A percentile compares a stretch with the other conserved stretches of the same genome.
Evolutionary conservation across 2,888 invertebrate species (phyloP).

Genomic region (Drosophila niveifrons): DNA sequence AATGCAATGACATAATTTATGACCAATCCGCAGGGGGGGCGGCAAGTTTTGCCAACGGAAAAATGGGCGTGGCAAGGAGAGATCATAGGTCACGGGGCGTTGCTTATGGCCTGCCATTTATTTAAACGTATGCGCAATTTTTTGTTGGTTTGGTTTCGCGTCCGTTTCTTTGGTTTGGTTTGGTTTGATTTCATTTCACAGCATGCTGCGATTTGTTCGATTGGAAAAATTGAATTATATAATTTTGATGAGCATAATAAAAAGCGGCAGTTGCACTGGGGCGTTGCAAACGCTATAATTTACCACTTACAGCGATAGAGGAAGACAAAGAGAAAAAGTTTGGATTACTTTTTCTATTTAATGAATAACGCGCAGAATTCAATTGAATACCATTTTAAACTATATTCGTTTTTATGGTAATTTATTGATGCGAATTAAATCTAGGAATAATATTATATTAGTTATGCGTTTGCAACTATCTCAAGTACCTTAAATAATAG

Average conservation of each 20-base stretch:
- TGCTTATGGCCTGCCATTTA: slow-evolving; percentile 66
- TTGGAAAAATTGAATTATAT: slow-evolving; percentile 80
- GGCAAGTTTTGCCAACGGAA: neutral
- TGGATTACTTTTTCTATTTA: neutral
- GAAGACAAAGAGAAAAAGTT: neutral
- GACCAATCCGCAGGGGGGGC: slow-evolving; percentile 24
- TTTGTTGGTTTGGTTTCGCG: slow-evolving; percentile 2
- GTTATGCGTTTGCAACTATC: too few species aligned
- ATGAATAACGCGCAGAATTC: neutral
- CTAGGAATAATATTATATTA: too few species aligned
- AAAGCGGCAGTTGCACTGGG: slow-evolving; percentile 65
- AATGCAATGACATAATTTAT: slow-evolving; percentile 77
- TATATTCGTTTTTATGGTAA: too few species aligned
- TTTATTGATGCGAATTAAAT: too few species aligned
- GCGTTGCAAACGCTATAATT: slow-evolving; percentile 42
- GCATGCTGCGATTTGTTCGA: slow-evolving; percentile 65
- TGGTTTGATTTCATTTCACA: slow-evolving; percentile 24
- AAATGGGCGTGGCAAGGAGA: slow-evolving; percentile 9
- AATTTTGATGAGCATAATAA: slow-evolving; percentile 74
- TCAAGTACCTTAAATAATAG: too few species aligned
- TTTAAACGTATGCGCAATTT: slow-evolving; percentile 73
- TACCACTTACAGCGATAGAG: slow-evolving; percentile 5
- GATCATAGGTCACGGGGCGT: slow-evolving; percentile 25
- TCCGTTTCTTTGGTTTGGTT: neutral
- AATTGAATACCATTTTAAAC: neutral